A percentile compares a stretch with the other conserved stretches of the same genome.
phyloP scores from a whole-genome alignment of 2,888 invertebrate species.

The Scelioninae gen. 2 region DNA sequence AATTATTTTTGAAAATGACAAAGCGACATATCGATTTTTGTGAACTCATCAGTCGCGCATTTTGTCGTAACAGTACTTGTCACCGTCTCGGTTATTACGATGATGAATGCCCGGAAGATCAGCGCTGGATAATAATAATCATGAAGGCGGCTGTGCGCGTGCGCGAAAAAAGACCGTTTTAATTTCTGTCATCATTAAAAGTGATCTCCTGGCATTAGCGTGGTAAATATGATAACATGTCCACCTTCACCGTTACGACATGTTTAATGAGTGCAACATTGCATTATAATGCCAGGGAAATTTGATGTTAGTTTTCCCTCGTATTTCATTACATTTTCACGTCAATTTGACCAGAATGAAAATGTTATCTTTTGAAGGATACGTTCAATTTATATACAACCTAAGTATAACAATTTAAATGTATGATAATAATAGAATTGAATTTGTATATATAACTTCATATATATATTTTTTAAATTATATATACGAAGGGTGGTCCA shows the following conservation, averaged over 20 bases:
- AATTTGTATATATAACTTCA: too few relatives aligned
- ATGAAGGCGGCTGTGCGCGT: conserved; percentile 13
- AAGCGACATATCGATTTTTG: conserved; percentile 51
- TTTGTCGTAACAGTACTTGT: conserved; percentile 49
- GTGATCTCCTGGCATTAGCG: conserved; percentile 40
- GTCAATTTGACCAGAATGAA: too few relatives aligned
- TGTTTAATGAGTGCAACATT: conserved; percentile 31
- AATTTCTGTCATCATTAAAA: conserved; percentile 43
- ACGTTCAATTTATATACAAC: too few relatives aligned
- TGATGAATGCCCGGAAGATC: conserved; percentile 57
- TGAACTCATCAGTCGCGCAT: conserved; percentile 38
- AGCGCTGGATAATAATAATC: conserved; percentile 44
- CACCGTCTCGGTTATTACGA: conserved; percentile 55
- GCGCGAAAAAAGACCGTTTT: conserved; percentile 37
- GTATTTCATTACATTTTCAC: conserved; percentile 5
- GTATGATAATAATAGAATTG: too few relatives aligned
- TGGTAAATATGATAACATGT: conserved; percentile 27
- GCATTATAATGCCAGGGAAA: conserved; percentile 29
- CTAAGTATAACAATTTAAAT: too few relatives aligned
- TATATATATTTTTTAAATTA: too few relatives aligned
- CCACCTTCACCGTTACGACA: conserved; percentile 8
- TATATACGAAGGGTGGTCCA: too few relatives aligned
- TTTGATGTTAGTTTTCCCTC: conserved; percentile 15
- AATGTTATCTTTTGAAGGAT: too few relatives aligned
- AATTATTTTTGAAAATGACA: conserved; percentile 51